A percentile compares a stretch with the other conserved stretches of the same genome.
These are phyloP conservation scores for Collichthys lucidus DNA, from an alignment of 2,113 vertebrate species.

Conservation along the genomic window DNA sequence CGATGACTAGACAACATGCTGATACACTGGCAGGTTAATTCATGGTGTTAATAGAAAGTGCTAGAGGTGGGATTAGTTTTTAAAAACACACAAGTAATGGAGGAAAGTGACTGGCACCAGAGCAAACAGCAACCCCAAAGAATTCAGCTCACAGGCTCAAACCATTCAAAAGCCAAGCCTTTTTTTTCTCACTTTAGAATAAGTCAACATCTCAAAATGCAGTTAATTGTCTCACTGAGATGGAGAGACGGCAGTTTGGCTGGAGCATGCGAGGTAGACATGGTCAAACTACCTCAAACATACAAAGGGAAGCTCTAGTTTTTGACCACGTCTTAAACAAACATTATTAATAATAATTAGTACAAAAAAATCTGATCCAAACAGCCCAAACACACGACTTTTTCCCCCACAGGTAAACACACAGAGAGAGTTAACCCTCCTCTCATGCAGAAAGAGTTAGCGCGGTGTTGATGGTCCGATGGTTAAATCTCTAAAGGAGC, in stretches of 20 bases:
- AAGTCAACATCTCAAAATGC: not conserved
- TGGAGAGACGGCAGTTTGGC: not conserved
- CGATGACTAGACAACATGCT: constrained; percentile 2
- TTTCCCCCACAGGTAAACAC: not conserved
- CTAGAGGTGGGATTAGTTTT: not conserved
- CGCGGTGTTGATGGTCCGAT: constrained; percentile 16
- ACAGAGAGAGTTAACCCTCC: constrained; percentile 8
- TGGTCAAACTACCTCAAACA: constrained; percentile 23
- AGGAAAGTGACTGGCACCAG: constrained; percentile 58
- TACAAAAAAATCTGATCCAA: not conserved
- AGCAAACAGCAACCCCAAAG: constrained; percentile 44
- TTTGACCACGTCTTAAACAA: not conserved
- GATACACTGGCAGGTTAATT: not conserved
- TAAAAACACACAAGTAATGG: constrained; percentile 33
- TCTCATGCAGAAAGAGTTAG: constrained; percentile 57
- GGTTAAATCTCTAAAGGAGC: not conserved
- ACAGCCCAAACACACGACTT: not conserved
- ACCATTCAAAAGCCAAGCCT: not conserved
- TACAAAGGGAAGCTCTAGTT: not conserved
- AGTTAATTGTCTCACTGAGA: not conserved
- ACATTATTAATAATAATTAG: constrained; percentile 52
- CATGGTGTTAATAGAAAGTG: constrained; percentile 14
- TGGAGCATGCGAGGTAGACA: constrained; percentile 30
- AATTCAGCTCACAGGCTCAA: constrained; percentile 4
- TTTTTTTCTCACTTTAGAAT: accelerated